phyloP scores from a whole-genome alignment of 2,113 vertebrate species.

The Macrotis lagotis region DNA sequence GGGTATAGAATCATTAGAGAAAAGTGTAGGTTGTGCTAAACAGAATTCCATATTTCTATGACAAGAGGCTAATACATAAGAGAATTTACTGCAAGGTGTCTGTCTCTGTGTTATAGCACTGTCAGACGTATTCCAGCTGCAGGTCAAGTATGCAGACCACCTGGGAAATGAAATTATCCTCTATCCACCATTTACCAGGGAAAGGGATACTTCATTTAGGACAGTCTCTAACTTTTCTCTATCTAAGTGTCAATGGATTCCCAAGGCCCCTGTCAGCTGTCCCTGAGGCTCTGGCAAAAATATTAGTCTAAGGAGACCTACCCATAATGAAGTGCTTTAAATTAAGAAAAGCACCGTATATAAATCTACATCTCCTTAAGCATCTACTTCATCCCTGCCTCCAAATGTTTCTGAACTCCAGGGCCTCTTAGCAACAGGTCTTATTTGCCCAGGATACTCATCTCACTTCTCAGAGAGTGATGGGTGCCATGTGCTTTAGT shows the following conservation, averaged over 20 bases:
- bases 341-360: not conserved
- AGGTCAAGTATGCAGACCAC: not conserved
- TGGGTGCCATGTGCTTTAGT: not conserved
- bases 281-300: not conserved
- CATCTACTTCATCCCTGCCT: not conserved
- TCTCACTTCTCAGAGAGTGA: not conserved
- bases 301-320: not conserved
- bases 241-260: not conserved
- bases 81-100: not conserved
- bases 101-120: not conserved
- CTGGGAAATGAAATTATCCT: not conserved
- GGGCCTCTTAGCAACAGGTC: not conserved
- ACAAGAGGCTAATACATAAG: not conserved
- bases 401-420: not conserved
- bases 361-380: not conserved
- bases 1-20: not conserved
- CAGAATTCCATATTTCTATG: not conserved
- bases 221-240: not conserved
- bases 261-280: not conserved
- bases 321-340: not conserved
- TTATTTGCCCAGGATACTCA: not conserved
- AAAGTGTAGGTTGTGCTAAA: not conserved
- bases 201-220: not conserved
- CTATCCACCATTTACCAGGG: not conserved
- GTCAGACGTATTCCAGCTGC: not conserved